These are phyloP conservation scores for Chloebia gouldiae DNA, from an alignment of 2,113 vertebrate genomes.

Conservation along the genomic window DNA sequence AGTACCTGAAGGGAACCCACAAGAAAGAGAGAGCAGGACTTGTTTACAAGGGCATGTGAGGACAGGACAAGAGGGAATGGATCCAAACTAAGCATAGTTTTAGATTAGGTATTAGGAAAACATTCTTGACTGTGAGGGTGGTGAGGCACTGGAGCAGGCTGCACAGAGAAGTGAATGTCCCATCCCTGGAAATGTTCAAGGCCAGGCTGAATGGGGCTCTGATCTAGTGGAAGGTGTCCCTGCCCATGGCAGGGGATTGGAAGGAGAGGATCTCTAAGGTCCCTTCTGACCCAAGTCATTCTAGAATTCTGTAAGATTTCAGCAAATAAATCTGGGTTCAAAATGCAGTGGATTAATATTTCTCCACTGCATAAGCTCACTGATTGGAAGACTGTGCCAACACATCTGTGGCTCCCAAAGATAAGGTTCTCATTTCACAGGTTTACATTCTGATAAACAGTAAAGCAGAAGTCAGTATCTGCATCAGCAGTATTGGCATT, in stretches of 20 bases:
- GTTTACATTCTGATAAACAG: neutral
- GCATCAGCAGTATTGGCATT: neutral
- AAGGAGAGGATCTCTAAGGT: neutral
- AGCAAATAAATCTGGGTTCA: neutral
- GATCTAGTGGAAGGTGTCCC: neutral
- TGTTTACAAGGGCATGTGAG: neutral
- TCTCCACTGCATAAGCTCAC: neutral
- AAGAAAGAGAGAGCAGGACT: neutral
- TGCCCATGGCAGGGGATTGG: neutral
- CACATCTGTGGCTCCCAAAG: neutral
- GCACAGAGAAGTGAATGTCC: neutral
- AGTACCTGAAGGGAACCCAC: no score
- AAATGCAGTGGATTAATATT: neutral
- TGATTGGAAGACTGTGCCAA: neutral
- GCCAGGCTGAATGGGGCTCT: neutral
- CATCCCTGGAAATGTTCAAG: neutral
- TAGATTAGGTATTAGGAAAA: neutral
- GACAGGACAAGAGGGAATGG: neutral
- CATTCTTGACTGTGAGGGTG: neutral
- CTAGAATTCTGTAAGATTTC: neutral
- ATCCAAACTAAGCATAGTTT: neutral
- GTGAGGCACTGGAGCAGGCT: neutral
- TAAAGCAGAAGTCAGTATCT: neutral
- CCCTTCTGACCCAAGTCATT: neutral
- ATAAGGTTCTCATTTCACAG: accelerated